These are phyloP conservation scores for Xylocopa sonorina DNA, from an alignment of 1,140 invertebrate species.

Conservation along the genomic window DNA sequence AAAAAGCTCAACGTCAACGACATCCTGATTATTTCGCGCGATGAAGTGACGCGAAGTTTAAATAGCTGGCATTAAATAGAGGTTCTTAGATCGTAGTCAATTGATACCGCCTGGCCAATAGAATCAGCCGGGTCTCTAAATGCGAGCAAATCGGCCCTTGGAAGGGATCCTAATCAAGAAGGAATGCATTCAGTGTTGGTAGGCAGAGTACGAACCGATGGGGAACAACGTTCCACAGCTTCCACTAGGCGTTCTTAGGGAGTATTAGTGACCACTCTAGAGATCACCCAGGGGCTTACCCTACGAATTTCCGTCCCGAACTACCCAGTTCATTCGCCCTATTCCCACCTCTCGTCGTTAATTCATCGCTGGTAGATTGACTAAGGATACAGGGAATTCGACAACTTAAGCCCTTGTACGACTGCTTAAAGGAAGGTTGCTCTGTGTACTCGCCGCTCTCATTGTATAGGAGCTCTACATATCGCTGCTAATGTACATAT, in stretches of 20 bases:
- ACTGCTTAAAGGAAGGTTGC: constrained; percentile 52
- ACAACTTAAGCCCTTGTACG: constrained; percentile 64
- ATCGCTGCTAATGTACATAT: neutral
- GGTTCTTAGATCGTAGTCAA: constrained; percentile 45
- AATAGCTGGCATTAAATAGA: constrained; percentile 19
- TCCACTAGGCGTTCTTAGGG: constrained; percentile 76
- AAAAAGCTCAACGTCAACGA: neutral
- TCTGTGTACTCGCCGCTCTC: neutral
- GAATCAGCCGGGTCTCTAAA: constrained; percentile 66
- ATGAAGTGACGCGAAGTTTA: neutral
- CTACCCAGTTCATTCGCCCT: constrained; percentile 64
- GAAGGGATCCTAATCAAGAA: constrained; percentile 75
- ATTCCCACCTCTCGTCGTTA: constrained; percentile 66
- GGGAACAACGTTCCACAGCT: constrained; percentile 72
- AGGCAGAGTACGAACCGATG: constrained; percentile 66
- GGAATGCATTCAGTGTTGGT: constrained; percentile 77
- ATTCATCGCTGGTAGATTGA: constrained; percentile 65
- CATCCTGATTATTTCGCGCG: neutral
- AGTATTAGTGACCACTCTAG: constrained; percentile 80
- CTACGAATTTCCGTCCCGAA: constrained; percentile 71
- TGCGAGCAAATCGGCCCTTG: constrained; percentile 69
- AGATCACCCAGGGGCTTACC: constrained; percentile 74
- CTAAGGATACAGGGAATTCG: constrained; percentile 68
- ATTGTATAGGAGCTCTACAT: neutral
- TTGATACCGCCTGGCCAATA: constrained; percentile 36